Base-by-base conservation (phyloP, 2,113 vertebrate genomes). In the Pleuronectes platessa region DNA sequence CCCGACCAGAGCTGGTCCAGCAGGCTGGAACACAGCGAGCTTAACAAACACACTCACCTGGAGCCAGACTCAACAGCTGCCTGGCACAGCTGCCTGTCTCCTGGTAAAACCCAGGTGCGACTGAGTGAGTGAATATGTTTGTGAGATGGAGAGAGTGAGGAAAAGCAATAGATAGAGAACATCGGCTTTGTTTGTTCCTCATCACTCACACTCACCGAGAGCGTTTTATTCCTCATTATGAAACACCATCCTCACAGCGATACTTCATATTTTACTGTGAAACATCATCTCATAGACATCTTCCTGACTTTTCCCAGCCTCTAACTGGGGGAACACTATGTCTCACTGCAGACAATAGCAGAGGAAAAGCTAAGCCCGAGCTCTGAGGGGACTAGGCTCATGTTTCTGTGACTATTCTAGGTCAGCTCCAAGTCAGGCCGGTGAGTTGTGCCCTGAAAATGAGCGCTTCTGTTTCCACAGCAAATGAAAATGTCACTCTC, bases 21-120 rank as follows among this genome's bases (percentile, higher is more conserved):
- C 54, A 17, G 61, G 75, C 76, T 76, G 31, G 78, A 87, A 51
- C 65, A 42, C 68, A 60, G 67, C 13, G 56, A 85, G 86, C 89
- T 92, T 88, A 89, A 86, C 61, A 35, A 71, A 72, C 47, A n/a
- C 64, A 61, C 76, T 90, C 88, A 93, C 90, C 91, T 93, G 91
- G 87, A 94, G 91, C 91, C 92, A 88, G 85, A 78, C 62, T 69
- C 70, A 86, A 89, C 92, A 94, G 92, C 92, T 94, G 93, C 86
- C 82, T 74, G 83, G 64, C 42, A 17, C 64, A 78, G 75, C 74
- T 60, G 71, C 74, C 78, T 64, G 75, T 78, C 81, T 82, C 68
- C 84, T 68, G 78, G 76, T 64, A 86, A 80, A 75, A 61, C 49
- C 18, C 3, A 70, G 53, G 76, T 79, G 68, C 68, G 73, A 76